Percentiles rank a stretch among this genome's conserved stretches.
Evolutionary conservation across 2,888 invertebrate genomes (phyloP).

Genomic region (Pyrrhosoma nymphula): DNA sequence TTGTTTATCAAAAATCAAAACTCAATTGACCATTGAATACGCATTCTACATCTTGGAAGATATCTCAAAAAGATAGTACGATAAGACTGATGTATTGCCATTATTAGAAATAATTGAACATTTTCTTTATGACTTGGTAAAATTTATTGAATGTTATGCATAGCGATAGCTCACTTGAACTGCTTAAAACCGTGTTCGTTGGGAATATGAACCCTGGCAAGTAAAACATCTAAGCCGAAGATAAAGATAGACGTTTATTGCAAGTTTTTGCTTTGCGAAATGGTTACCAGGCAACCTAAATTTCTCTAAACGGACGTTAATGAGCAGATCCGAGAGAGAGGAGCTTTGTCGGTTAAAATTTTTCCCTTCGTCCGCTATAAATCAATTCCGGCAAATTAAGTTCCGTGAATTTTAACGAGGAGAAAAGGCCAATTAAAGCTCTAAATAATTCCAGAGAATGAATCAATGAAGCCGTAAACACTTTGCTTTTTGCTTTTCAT

Average conservation of each 20-base stretch:
- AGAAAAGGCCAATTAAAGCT: constrained; percentile 19
- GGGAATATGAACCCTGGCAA: too few species aligned
- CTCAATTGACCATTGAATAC: too few species aligned
- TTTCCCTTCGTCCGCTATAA: neutral
- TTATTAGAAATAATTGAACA: too few species aligned
- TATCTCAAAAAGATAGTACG: too few species aligned
- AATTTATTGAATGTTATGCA: too few species aligned
- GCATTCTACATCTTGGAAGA: too few species aligned
- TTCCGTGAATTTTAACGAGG: constrained; percentile 18
- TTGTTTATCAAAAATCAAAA: too few species aligned
- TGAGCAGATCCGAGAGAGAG: neutral
- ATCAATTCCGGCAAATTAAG: neutral
- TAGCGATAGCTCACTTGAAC: too few species aligned
- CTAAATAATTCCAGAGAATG: constrained; percentile 9
- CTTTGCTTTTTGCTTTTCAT: neutral
- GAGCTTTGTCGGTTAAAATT: neutral
- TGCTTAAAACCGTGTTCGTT: too few species aligned
- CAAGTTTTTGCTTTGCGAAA: neutral
- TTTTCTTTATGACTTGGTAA: too few species aligned
- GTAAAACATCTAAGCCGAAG: too few species aligned
- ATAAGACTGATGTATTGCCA: too few species aligned
- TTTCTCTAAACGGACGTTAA: neutral
- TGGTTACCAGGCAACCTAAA: neutral
- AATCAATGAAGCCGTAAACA: constrained; percentile 15
- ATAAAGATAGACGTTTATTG: neutral